Evolutionary conservation across 2,113 vertebrate genomes (phyloP), one percentile per base, ranked within the genome.

Genomic region (Gallinago paraguaiae): DNA sequence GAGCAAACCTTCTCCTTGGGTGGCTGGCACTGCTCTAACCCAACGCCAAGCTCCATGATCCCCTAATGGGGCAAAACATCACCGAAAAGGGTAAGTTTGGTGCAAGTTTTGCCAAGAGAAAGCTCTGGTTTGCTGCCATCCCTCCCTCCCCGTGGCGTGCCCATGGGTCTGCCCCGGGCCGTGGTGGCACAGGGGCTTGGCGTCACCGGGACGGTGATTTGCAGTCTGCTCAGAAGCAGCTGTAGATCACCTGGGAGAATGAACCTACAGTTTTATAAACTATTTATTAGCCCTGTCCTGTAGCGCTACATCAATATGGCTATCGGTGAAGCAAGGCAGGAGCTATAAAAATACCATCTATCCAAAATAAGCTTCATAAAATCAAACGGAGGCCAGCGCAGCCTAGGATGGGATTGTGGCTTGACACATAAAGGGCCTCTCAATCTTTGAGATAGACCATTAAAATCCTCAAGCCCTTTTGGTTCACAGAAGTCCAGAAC

Each of bases 341-440:
- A 94, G 96, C 97, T 97, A 97, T 98, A 97, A 98, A 98, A 98
- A 97, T 95, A 98, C 95, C 97, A 98, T 98, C 97, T 93, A 97
- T 97, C 96, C 96, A 97, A 97, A 97, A 98, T 97, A 97, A 98
- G 96, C 95, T 96, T 94, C 95, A 95, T 97, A 98, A 97, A 97
- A 98, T 98, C 97, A 97, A 98, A 97, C 93, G 94, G 95, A 96
- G 87, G 93, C 95, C 94, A 31, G 53, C 70, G 91, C 92, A 90
- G 90, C 90, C 95, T 91, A 78, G 97, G 97, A 97, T 95, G 96
- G 96, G 97, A 94, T 97, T 96, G 96, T 82, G 89, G 92, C 94
- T 97, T 97, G 97, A 98, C 96, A 88, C 41, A 83, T 95, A 97
- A 98, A 97, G 97, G 89, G 90, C 95, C 95, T 98, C 96, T 98